Evolutionary conservation across 2,113 vertebrate genomes (phyloP), one percentile per base, ranked within the genome.

Genomic region (Coreoperca whiteheadi): DNA sequence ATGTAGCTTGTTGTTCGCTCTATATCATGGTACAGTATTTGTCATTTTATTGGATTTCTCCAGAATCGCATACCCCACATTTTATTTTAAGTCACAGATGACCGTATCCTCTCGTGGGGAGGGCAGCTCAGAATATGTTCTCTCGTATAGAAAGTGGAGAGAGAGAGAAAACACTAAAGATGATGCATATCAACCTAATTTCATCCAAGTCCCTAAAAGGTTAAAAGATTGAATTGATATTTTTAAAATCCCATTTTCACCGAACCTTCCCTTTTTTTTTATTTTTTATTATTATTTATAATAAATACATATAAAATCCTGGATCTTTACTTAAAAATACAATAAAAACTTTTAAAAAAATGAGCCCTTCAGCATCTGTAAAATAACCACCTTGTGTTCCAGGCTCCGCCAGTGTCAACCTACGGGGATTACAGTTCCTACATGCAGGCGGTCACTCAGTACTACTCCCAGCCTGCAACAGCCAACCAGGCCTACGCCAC

Each of bases 371-470:
- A 54, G 23, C 37, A 43, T 28, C 53, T 64, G 25, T 54, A 20
- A 34, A 57, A 50, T 2, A 34, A 43, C 21, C 25, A 14, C 69
- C 7, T 63, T 85, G 56, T 94, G 73, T 70, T 83, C 28, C 89
- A 96, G 96, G 89, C 93, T 84, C 78, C 92, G 32, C 39, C 90
- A 1, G 93, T 92, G 46, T 82, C 94, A 25, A 86, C 90, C 69
- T 95, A 94, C 72, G 93, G 94, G 53, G 95, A 94, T 85, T 96
- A 94, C 93, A 94, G 73, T 32, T 90, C 94, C 80, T 96, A 95
- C 94, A 95, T 97, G 93, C 95, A 95, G 87, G 94, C 95, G 4
- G 77, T 96, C 64, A 95, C 96, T 91, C 89, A 96, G 56, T 95
- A 96, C 93, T 95, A 95, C 84, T 90, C 94, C 43, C 96, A 95